Base-by-base conservation (phyloP, 2,113 vertebrate genomes). In the Pagrus major region DNA sequence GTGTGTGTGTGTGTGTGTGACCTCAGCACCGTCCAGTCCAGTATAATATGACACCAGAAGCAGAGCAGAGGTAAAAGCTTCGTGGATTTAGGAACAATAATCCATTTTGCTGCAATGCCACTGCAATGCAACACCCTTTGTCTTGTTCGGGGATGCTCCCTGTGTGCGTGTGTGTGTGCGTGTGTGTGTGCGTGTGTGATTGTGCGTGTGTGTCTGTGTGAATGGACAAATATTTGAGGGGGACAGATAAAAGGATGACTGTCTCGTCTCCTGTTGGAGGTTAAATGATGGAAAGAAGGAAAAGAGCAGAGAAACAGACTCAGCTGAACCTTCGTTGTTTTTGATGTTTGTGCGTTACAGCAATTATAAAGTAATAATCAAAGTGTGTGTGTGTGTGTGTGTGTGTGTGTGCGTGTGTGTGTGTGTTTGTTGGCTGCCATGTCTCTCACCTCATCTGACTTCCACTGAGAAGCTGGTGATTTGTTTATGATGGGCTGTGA, bases 121-220 rank as follows among this genome's bases (percentile, higher is more conserved):
- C 92, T 89, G 93, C 93, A 94, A 84, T 92, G 93, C 93, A 90
- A 93, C 91, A 88, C 87, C 81, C 71, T 85, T 83, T 89, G 79
- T 81, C 80, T 83, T 74, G 61, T 81, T 85, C 76, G 27, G 82
- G 75, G 85, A 82, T 70, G 74, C 44, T 65, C 46, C 71, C 67
- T 4, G 5, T 6, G 41, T 44, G 60, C 25, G 63, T 58, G 61
- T 56, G 64, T 55, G 61, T 18, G 29, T 29, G 46, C 41, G 54
- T 68, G 72, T 35, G 61, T 56, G 61, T 56, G 64, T 44, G 61
- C 18, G 35, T 25, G 47, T 54, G 55, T 63, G 63, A 72, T 66
- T 66, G 67, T 27, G 74, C 52, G 58, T 63, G 47, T 64, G 66
- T 54, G 31, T 41, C 59, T n/a, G 71, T n/a, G 18, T 25, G 42